Conservation (phyloP, 2,797 vertebrate genomes). For the Champsocephalus gunnari region DNA sequence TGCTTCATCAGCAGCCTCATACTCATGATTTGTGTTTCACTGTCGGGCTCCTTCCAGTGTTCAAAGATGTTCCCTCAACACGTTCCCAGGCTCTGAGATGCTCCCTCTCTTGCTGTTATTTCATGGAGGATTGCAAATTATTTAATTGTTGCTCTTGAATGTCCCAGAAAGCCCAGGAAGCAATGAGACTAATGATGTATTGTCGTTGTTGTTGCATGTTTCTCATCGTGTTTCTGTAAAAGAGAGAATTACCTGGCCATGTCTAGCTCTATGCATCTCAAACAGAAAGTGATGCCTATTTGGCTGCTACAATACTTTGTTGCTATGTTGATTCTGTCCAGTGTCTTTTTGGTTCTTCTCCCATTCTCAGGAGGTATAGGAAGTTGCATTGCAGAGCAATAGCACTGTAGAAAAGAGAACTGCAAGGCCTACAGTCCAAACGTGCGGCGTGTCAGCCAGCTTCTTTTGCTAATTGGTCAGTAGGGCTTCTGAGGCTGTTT, state of each 20-base stretch:
- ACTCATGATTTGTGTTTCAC: constrained; percentile 61
- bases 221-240: constrained; percentile 83
- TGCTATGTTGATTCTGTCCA: constrained; percentile 82
- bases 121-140: constrained; percentile 79
- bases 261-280: constrained; percentile 82
- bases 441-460: constrained; percentile 47
- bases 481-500: constrained; percentile 67
- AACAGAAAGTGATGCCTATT: constrained; percentile 79
- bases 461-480: constrained; percentile 59
- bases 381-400: constrained; percentile 66
- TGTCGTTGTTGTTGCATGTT: constrained; percentile 85
- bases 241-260: constrained; percentile 79
- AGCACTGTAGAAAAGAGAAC: constrained; percentile 63
- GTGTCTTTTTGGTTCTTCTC: constrained; percentile 81
- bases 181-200: constrained; percentile 82
- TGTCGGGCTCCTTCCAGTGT: constrained; percentile 57
- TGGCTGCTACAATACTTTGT: constrained; percentile 81
- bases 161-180: constrained; percentile 78
- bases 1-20: constrained; percentile 54
- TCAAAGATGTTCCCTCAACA: constrained; percentile 58
- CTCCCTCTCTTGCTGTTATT: constrained; percentile 58
- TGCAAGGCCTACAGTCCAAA: constrained; percentile 62
- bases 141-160: constrained; percentile 77
- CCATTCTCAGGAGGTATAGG: constrained; percentile 79
- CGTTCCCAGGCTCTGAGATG: constrained; percentile 55